A percentile compares a stretch with the other conserved stretches of the same genome.
phyloP scores from a whole-genome alignment of 2,888 invertebrate genomes.

The Cantharis rufa region DNA sequence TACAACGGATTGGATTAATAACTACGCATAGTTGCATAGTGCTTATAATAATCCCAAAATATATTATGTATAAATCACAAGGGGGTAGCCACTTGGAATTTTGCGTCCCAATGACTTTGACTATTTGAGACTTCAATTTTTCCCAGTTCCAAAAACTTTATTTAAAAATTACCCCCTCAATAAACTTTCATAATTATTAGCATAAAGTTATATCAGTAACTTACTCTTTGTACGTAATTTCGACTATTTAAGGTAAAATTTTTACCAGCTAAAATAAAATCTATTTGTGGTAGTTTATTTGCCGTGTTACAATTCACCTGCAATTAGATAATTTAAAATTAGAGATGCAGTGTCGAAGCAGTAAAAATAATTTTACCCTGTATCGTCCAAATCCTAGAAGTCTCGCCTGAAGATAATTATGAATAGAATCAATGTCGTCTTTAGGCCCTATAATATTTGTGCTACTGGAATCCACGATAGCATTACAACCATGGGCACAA shows the following conservation, averaged over 20 bases:
- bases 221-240: constrained; percentile 63
- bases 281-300: constrained; percentile 63
- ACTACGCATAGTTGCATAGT: too few species aligned
- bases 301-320: constrained; percentile 65
- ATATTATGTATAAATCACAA: too few species aligned
- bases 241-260: constrained; percentile 63
- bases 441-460: constrained; percentile 55
- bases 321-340: constrained; percentile 23
- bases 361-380: constrained; percentile 39
- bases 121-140: too few species aligned
- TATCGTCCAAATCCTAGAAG: constrained; percentile 42
- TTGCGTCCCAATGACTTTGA: too few species aligned
- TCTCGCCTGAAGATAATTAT: constrained; percentile 51
- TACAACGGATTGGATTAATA: too few species aligned
- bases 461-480: constrained; percentile 54
- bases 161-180: too few species aligned
- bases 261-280: constrained; percentile 62
- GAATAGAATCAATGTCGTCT: constrained; percentile 51
- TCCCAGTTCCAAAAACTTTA: too few species aligned
- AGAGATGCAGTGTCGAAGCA: background rate
- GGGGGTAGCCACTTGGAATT: too few species aligned
- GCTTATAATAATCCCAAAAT: too few species aligned
- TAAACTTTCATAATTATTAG: background rate
- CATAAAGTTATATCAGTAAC: constrained; percentile 15
- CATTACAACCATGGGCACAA: constrained; percentile 51